Evolutionary conservation across 1,140 invertebrate genomes (phyloP), one percentile per base, ranked within the genome.

Genomic region (Habropoda laboriosa): DNA sequence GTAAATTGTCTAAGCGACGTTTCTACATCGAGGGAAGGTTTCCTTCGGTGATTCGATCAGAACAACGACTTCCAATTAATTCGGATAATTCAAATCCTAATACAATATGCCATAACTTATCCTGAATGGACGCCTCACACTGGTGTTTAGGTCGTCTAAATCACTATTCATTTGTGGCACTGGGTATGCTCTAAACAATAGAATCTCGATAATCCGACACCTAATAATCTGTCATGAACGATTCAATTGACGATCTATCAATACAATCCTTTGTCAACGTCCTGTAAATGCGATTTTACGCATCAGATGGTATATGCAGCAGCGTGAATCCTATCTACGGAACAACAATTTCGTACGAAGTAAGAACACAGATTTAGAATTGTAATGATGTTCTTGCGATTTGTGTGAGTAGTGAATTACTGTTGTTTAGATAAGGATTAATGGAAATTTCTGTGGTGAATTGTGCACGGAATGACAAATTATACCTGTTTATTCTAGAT

Each of bases 181-280:
- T 68, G 67, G 30, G 57, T 76, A 68, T 67, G 30, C 38, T 32
- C 35, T 67, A 76, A 76, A 76, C 74, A 76, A 58, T 76, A 38
- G 74, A 76, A 67, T 76, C 63, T 38, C 63, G 74, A 76, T 76
- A 76, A 68, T 68, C 74, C 40, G 40, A 68, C 63, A 76, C 74
- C 63, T 76, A 76, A 76, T 76, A 76, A 76, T 68, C 63, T 68
- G 63, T 67, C 51, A 68, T 40, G 63, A 57, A 76, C 74, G 30
- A 67, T 57, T 76, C 63, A 67, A 45, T 38, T 35, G 49, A 47
- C n/a, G 21, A 68, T 76, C 63, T 47, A 68, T 76, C 74, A 58
- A 42, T 66, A 18, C 30, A 12, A 47, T 57, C 40, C 63, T 68
- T 68, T 57, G 38, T 76, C 64, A 45, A 27, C 21, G 4, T 27